A percentile compares a stretch with the other conserved stretches of the same genome.
phyloP scores from a whole-genome alignment of 2,888 invertebrate species.

The Hemicrepidius hirtus region DNA sequence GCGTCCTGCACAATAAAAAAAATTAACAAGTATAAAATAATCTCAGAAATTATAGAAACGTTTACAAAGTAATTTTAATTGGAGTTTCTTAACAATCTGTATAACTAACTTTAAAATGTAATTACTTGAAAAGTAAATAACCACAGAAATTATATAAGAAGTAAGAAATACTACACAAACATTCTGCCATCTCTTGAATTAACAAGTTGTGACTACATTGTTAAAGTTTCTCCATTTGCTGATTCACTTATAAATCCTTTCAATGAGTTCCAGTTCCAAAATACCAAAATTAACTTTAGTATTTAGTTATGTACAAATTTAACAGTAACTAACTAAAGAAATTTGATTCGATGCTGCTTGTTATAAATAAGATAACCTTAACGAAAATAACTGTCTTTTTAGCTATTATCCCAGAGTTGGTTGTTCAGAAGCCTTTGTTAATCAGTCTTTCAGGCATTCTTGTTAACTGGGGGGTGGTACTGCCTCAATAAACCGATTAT shows the following conservation, averaged over 20 bases:
- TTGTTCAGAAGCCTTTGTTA: constrained; percentile 42
- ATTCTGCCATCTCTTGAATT: constrained; percentile 4
- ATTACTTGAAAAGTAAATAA: neutral
- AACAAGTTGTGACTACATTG: constrained; percentile 13
- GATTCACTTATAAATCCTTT: neutral
- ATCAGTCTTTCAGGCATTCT: constrained; percentile 49
- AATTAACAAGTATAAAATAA: too few species aligned
- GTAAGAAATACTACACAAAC: constrained; percentile 5
- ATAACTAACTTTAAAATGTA: constrained; percentile 1
- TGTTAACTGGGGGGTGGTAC: constrained; percentile 49
- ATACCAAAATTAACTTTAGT: too few species aligned
- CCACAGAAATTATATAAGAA: neutral
- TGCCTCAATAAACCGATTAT: constrained; percentile 52
- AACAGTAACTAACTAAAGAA: neutral
- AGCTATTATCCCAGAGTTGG: constrained; percentile 38
- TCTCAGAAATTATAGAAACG: too few species aligned
- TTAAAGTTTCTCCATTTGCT: constrained; percentile 18
- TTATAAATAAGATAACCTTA: constrained; percentile 28
- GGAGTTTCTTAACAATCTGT: too few species aligned
- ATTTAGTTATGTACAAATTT: too few species aligned
- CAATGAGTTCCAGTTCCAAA: neutral
- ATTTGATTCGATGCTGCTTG: constrained; percentile 17
- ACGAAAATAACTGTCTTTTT: constrained; percentile 32
- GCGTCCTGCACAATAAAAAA: too few species aligned
- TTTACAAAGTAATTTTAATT: too few species aligned